Evolutionary conservation across 2,797 vertebrate species (phyloP).

Genomic region (Nyctibius grandis): DNA sequence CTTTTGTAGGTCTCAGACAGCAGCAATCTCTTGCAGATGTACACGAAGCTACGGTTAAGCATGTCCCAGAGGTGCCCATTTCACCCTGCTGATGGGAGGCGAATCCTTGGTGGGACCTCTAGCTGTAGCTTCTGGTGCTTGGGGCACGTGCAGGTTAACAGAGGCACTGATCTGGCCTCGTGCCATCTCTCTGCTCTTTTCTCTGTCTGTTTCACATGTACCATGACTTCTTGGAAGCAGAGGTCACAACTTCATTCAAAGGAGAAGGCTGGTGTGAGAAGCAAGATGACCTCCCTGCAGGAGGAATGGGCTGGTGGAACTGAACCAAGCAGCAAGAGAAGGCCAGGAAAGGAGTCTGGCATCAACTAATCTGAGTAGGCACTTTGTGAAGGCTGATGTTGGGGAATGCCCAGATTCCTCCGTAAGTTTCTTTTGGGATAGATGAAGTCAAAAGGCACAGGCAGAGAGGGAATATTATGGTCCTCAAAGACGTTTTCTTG

Average conservation of each 20-base stretch:
- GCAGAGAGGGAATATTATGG: not conserved
- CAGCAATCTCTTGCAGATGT: not conserved
- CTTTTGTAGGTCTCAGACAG: not conserved
- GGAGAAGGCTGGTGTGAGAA: not conserved
- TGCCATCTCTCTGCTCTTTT: not conserved
- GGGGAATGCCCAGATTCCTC: not conserved
- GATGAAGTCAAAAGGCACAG: not conserved
- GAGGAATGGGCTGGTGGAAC: not conserved
- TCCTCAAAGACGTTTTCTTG: not conserved
- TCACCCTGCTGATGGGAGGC: not conserved
- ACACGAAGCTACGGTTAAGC: fast-evolving
- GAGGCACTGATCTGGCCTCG: not conserved
- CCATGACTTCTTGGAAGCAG: not conserved
- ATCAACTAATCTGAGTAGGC: not conserved
- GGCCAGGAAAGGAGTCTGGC: not conserved
- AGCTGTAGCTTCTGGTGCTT: not conserved
- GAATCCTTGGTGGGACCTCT: not conserved
- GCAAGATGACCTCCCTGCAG: not conserved
- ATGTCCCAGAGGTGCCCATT: not conserved
- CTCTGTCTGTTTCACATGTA: fast-evolving
- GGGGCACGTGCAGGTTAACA: not conserved
- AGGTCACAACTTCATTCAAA: not conserved
- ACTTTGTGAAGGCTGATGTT: not conserved
- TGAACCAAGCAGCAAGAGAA: not conserved
- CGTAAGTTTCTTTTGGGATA: not conserved